These are phyloP conservation scores for Capitulum mitella DNA, from an alignment of 2,888 invertebrate species.

Conservation along the genomic window DNA sequence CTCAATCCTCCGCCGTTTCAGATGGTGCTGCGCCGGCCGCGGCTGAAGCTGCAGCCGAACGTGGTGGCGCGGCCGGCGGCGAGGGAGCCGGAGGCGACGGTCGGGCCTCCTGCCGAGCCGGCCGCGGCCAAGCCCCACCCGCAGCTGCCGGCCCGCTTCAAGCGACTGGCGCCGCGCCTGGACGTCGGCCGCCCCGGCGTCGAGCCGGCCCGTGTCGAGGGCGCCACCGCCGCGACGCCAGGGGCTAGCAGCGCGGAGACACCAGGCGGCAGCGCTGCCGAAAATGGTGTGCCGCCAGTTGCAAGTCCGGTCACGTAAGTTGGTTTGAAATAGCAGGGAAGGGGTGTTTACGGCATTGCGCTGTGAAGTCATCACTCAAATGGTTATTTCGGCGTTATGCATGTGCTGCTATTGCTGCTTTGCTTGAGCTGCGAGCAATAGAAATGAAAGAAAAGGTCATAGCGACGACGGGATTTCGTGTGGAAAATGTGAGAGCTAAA, in stretches of 20 bases:
- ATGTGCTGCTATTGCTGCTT: too few relatives aligned
- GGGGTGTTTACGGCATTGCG: too few relatives aligned
- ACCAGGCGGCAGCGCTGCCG: slow-evolving; percentile 42
- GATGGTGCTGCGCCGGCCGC: slow-evolving; percentile 41
- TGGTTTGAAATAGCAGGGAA: too few relatives aligned
- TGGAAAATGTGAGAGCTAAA: too few relatives aligned
- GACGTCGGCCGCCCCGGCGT: slow-evolving; percentile 40
- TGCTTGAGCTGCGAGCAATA: too few relatives aligned
- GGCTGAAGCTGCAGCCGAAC: slow-evolving; percentile 44
- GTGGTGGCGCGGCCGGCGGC: slow-evolving; percentile 42
- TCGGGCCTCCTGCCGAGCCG: slow-evolving; percentile 37
- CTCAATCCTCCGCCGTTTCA: slow-evolving; percentile 38
- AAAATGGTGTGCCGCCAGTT: slow-evolving; percentile 37
- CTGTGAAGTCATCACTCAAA: too few relatives aligned
- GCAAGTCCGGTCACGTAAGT: slow-evolving; percentile 40
- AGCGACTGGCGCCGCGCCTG: slow-evolving; percentile 40
- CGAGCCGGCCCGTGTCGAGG: background rate
- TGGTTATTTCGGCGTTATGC: too few relatives aligned
- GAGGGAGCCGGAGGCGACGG: slow-evolving; percentile 40
- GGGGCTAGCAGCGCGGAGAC: slow-evolving; percentile 37
- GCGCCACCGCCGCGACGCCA: background rate
- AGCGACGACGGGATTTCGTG: too few relatives aligned
- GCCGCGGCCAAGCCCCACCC: slow-evolving; percentile 19
- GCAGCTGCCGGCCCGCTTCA: slow-evolving; percentile 39
- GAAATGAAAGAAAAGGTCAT: too few relatives aligned